Evolutionary conservation across 2,113 vertebrate genomes (phyloP), one percentile per base, ranked within the genome.

Genomic region (Pampusana beccarii): DNA sequence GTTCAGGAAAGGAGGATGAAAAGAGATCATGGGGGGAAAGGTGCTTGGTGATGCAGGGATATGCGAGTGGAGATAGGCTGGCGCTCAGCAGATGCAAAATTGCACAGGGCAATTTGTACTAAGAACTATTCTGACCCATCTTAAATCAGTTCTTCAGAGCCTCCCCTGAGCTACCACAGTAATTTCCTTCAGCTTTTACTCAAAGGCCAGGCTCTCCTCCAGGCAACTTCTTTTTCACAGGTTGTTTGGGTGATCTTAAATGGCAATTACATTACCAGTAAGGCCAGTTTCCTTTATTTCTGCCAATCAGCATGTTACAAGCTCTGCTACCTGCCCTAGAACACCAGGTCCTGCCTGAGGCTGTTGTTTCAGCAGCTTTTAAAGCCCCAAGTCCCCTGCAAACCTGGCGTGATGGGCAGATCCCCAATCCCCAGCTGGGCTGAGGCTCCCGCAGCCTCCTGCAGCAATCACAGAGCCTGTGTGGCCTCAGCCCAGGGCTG

Each of bases 121-220:
- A 36, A 88, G 90, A 61, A 74, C 86, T 80, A 11, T 87, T 73
- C 67, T 83, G 95, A 92, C 88, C 91, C 9, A 0, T 46, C 80
- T 88, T 34, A 70, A 92, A 92, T 93, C 90, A 57, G 54, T 29
- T 50, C 58, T 86, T 57, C 36, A 64, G 86, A 89, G 69, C 61
- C n/a, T 87, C 84, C 93, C 95, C 81, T 7, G 73, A 87, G 92
- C 87, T 70, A 72, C 61, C 87, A n/a, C 33, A 23, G 80, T 69
- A 67, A 96, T 95, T 95, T 95, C 92, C 78, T 85, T 81, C 87
- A 85, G 87, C 83, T 91, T 84, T 78, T 85, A 62, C 84, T 93
- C 84, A 46, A 83, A 93, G 71, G 62, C 58, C 88, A 86, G 78
- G 11, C 79, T 88, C 58, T 90, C 50, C 92, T 94, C 14, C 34